Evolutionary conservation across 2,797 vertebrate genomes (phyloP).

Genomic region (Artibeus lituratus): DNA sequence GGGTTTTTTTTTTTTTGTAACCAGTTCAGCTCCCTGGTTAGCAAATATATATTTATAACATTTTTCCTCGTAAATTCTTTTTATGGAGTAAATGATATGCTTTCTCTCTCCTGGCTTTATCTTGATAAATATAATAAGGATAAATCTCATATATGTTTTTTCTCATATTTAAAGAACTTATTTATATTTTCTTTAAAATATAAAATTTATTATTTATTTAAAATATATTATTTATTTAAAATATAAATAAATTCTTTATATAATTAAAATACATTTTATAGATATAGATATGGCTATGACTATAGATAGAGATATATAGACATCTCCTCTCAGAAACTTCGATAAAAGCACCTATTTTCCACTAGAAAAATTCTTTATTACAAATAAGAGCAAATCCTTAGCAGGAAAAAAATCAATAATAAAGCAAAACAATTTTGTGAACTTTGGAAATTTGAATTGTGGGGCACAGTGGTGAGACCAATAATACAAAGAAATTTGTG

Average conservation of each 20-base stretch:
- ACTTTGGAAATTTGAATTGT: not conserved
- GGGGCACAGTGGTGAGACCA: rapidly evolving
- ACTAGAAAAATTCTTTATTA: not conserved
- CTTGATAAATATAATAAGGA: not conserved
- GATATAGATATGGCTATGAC: not conserved
- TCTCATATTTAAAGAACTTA: not conserved
- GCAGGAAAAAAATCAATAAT: constrained; percentile 27
- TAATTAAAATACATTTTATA: not conserved
- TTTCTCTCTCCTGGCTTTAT: not conserved
- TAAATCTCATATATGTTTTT: not conserved
- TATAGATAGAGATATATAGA: rapidly evolving
- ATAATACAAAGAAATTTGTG: not conserved
- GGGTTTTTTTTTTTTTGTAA: not conserved
- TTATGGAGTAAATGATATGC: not conserved
- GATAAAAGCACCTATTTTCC: not conserved
- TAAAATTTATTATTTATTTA: not conserved
- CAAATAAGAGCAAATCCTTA: not conserved
- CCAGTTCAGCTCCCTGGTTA: not conserved
- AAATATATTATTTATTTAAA: not conserved
- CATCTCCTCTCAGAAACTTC: not conserved
- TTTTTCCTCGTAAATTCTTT: not conserved
- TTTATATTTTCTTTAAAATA: no score
- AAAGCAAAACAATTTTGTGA: constrained; percentile 1
- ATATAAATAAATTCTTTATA: not conserved
- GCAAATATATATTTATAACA: not conserved